Conservation (phyloP, 1,140 invertebrate genomes). For the Grapholita molesta region DNA sequence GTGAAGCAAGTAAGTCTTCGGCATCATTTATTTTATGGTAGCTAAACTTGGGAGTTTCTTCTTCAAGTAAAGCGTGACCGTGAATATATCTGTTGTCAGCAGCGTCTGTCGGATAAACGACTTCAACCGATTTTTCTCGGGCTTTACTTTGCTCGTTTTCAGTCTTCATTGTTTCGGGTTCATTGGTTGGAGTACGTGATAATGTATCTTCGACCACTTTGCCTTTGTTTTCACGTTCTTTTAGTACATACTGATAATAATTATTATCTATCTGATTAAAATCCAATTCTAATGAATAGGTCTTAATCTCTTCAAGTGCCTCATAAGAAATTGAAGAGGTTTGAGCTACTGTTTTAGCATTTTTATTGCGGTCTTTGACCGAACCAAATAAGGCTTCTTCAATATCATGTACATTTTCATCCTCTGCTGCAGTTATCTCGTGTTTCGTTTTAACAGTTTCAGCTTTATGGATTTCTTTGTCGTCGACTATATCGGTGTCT, state of each 20-base stretch:
- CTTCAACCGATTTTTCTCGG: neutral
- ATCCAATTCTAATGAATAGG: constrained; percentile 54
- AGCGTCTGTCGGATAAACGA: neutral
- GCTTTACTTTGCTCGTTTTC: no score
- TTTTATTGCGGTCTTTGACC: constrained; percentile 64
- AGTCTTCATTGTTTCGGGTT: no score
- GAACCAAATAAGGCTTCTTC: constrained; percentile 74
- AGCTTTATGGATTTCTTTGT: neutral
- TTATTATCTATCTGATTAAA: constrained; percentile 50
- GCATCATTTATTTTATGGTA: constrained; percentile 45
- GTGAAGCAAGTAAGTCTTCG: constrained; percentile 30
- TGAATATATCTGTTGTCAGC: neutral
- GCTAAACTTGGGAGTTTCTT: constrained; percentile 28
- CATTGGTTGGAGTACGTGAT: no score
- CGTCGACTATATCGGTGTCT: neutral
- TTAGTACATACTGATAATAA: constrained; percentile 40
- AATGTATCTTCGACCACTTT: neutral
- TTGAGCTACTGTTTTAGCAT: constrained; percentile 26
- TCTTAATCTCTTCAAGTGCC: constrained; percentile 54
- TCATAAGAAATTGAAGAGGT: constrained; percentile 46
- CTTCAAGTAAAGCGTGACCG: neutral
- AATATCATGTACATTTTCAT: constrained; percentile 28
- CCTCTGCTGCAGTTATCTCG: neutral
- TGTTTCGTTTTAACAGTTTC: neutral
- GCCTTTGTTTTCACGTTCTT: constrained; percentile 19